A percentile compares a stretch with the other conserved stretches of the same genome.
phyloP scores from a whole-genome alignment of 1,140 invertebrate species.

The Arion vulgaris region DNA sequence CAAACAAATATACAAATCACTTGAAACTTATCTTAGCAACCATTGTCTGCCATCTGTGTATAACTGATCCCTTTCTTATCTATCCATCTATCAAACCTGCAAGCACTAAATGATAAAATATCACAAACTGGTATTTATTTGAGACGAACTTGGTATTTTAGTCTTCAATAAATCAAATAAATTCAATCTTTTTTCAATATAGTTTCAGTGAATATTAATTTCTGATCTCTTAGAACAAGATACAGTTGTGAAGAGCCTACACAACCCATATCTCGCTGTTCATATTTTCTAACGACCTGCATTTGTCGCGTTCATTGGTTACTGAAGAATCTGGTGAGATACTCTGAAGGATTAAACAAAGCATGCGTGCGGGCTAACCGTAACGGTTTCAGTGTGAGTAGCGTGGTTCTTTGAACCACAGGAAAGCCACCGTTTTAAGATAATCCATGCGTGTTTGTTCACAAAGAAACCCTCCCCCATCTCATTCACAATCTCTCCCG shows the following conservation, averaged over 20 bases:
- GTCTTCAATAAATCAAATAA: too few species aligned
- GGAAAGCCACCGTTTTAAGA: not conserved
- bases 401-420: not conserved
- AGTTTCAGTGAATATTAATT: not conserved
- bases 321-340: not conserved
- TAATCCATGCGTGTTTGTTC: not conserved
- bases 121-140: too few species aligned
- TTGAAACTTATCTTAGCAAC: too few species aligned
- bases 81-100: too few species aligned
- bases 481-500: not conserved
- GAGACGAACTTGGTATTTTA: too few species aligned
- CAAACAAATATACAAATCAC: too few species aligned
- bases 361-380: not conserved
- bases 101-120: too few species aligned
- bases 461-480: not conserved
- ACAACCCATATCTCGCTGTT: not conserved
- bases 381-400: not conserved
- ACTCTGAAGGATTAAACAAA: not conserved
- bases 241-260: not conserved
- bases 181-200: not conserved
- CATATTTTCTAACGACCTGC: not conserved
- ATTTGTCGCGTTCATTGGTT: not conserved
- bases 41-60: too few species aligned
- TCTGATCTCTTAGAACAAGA: not conserved
- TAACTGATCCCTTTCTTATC: too few species aligned